Percentiles rank a stretch among this genome's conserved stretches.
phyloP scores from a whole-genome alignment of 35 echinoderm and acorn worm genomes.

The Apostichopus californicus region DNA sequence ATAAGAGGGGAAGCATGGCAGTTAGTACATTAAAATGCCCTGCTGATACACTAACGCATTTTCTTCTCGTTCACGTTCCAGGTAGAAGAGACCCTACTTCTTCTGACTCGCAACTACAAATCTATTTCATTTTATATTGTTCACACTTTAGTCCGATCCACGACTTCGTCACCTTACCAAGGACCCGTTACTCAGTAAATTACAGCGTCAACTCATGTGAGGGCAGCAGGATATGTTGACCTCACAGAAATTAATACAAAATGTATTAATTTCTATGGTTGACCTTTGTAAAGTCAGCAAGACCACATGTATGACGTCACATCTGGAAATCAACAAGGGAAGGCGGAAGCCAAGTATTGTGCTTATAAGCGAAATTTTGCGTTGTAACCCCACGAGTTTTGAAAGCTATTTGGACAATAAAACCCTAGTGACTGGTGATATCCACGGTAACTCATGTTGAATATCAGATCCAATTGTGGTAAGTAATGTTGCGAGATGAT shows the following conservation, averaged over 20 bases:
- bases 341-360: conserved; percentile 49
- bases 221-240: conserved; percentile 23
- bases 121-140: no score
- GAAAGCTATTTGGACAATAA: conserved; percentile 28
- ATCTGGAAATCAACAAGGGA: conserved; percentile 17
- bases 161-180: no score
- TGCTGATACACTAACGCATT: no score
- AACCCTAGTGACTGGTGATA: neutral
- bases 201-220: neutral
- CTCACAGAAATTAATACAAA: no score
- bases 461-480: conserved; percentile 1
- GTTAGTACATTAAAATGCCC: no score
- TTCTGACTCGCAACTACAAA: no score
- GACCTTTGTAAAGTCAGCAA: conserved; percentile 49
- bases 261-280: no score
- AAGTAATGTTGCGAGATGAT: neutral
- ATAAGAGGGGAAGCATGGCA: no score
- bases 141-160: no score
- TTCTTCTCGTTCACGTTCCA: no score
- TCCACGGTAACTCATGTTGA: neutral
- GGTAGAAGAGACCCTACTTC: no score
- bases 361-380: conserved; percentile 27
- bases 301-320: conserved; percentile 43
- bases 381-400: conserved; percentile 19
- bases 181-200: no score